Conservation (phyloP, 2,888 invertebrate species). For the Ecdyonurus torrentis region DNA sequence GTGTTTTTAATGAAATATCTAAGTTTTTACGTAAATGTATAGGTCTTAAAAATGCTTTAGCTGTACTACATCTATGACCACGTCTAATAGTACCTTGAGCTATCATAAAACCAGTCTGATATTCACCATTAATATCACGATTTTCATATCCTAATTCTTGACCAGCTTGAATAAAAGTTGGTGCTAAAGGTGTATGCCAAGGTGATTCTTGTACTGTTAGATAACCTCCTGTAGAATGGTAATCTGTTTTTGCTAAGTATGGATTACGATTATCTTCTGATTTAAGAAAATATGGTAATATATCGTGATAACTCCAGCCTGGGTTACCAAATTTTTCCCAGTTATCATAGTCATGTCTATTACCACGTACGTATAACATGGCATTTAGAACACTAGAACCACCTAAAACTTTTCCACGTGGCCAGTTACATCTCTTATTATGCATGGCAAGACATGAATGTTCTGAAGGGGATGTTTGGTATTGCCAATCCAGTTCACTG, state of each 20-base stretch:
- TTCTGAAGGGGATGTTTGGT: slow-evolving; percentile 56
- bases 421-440: slow-evolving; percentile 79
- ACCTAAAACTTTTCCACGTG: slow-evolving; percentile 75
- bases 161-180: slow-evolving; percentile 70
- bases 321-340: slow-evolving; percentile 71
- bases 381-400: slow-evolving; percentile 78
- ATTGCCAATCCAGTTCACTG: slow-evolving; percentile 83
- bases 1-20: slow-evolving; percentile 61
- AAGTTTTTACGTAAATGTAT: slow-evolving; percentile 59
- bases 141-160: slow-evolving; percentile 65
- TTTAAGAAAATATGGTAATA: slow-evolving; percentile 70
- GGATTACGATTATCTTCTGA: slow-evolving; percentile 80
- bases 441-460: slow-evolving; percentile 77
- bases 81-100: slow-evolving; percentile 71
- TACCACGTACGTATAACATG: slow-evolving; percentile 84
- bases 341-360: slow-evolving; percentile 67
- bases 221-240: slow-evolving; percentile 63
- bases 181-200: slow-evolving; percentile 63
- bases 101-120: slow-evolving; percentile 74
- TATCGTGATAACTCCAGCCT: slow-evolving; percentile 73
- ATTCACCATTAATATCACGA: slow-evolving; percentile 64
- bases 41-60: slow-evolving; percentile 73
- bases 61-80: slow-evolving; percentile 71
- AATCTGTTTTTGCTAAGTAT: slow-evolving; percentile 53
- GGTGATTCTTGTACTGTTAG: slow-evolving; percentile 71